A percentile compares a stretch with the other conserved stretches of the same genome.
Conservation (phyloP, 2,797 vertebrate genomes). For the Xyrichtys novacula region DNA sequence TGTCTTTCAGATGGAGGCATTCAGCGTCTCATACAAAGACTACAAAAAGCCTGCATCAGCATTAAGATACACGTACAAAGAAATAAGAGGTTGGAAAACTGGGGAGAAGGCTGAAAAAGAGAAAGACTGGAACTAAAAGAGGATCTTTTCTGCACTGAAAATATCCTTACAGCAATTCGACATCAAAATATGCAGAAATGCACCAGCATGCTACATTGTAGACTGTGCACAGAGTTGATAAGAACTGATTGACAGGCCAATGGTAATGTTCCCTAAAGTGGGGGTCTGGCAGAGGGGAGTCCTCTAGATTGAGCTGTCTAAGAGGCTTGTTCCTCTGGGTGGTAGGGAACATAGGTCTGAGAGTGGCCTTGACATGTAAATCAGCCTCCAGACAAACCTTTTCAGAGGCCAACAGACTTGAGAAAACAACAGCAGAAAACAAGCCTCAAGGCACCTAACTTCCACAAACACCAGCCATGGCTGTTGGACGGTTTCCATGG, state of each 20-base stretch:
- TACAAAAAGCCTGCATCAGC: conserved; percentile 34
- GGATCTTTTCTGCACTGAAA: neutral
- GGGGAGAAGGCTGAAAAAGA: conserved; percentile 1
- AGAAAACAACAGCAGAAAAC: conserved; percentile 66
- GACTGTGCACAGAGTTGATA: conserved; percentile 27
- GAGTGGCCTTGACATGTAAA: conserved; percentile 77
- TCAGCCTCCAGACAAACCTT: conserved; percentile 62
- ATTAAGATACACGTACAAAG: conserved; percentile 10
- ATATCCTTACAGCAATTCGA: neutral
- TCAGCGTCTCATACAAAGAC: conserved; percentile 35
- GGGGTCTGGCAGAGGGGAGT: conserved; percentile 40
- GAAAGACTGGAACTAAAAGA: conserved; percentile 2
- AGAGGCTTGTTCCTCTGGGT: conserved; percentile 43
- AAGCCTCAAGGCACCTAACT: conserved; percentile 57
- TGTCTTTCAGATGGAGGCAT: conserved; percentile 24
- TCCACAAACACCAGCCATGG: conserved; percentile 60
- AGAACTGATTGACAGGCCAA: conserved; percentile 53
- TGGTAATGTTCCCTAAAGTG: conserved; percentile 28
- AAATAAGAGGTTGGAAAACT: conserved; percentile 28
- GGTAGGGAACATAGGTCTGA: conserved; percentile 55
- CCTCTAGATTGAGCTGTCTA: conserved; percentile 69
- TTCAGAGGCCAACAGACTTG: conserved; percentile 59
- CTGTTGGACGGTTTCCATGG: conserved; percentile 67
- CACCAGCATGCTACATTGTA: neutral
- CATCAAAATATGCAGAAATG: conserved; percentile 12